A percentile compares a stretch with the other conserved stretches of the same genome.
Evolutionary conservation across 2,888 invertebrate genomes (phyloP).

Genomic region (Drosophila neonasuta): DNA sequence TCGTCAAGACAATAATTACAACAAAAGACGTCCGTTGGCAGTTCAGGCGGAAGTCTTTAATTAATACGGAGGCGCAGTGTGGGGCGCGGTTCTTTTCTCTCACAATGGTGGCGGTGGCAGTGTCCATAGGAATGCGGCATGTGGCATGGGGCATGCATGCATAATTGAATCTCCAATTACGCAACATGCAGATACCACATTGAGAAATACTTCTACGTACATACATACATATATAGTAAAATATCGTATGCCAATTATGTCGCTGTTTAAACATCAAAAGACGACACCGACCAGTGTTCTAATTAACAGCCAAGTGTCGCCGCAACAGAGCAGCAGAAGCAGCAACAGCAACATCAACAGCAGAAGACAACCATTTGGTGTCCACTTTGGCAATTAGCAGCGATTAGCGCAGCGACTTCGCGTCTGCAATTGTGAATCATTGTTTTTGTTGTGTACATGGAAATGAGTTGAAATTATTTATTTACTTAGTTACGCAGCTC

Average conservation of each 20-base stretch:
- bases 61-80: conserved; percentile 57
- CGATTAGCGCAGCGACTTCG: conserved; percentile 29
- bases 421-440: conserved; percentile 37
- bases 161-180: conserved; percentile 72
- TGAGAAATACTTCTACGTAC: conserved; percentile 3
- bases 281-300: conserved; percentile 21
- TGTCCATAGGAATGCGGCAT: not conserved
- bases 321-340: conserved; percentile 13
- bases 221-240: conserved; percentile 9
- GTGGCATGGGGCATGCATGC: conserved; percentile 37
- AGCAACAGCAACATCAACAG: not conserved
- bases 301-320: conserved; percentile 51
- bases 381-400: conserved; percentile 30
- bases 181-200: conserved; percentile 47
- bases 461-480: conserved; percentile 27
- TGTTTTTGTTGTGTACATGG: conserved; percentile 11
- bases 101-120: conserved; percentile 29
- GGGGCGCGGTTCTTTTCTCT: conserved; percentile 35
- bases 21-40: conserved; percentile 64
- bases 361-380: conserved; percentile 27
- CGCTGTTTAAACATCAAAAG: conserved; percentile 45
- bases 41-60: conserved; percentile 73
- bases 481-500: conserved; percentile 19
- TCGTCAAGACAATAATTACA: conserved; percentile 62
- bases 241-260: conserved; percentile 28